Evolutionary conservation across 2,888 invertebrate species (phyloP).

Genomic region (Acrocyrtus sp.): DNA sequence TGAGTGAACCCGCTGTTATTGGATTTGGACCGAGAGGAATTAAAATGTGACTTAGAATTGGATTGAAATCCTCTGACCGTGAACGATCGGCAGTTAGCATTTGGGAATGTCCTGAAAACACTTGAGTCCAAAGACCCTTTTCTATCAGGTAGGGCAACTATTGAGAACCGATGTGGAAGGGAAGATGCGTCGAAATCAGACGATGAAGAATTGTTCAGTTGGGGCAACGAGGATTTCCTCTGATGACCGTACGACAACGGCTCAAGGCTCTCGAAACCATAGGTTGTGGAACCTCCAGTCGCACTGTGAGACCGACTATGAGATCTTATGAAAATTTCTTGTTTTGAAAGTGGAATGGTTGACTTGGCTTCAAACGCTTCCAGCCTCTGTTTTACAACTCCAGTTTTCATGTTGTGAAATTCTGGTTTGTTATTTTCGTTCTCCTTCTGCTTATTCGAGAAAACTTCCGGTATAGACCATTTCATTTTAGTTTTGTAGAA

Average conservation of each 20-base stretch:
- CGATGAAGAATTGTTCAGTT: slow-evolving; percentile 47
- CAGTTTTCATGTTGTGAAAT: slow-evolving; percentile 67
- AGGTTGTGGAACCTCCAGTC: slow-evolving; percentile 52
- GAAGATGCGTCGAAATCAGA: slow-evolving; percentile 50
- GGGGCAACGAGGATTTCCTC: slow-evolving; percentile 62
- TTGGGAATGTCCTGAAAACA: slow-evolving; percentile 58
- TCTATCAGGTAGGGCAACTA: slow-evolving; percentile 53
- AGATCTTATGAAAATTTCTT: slow-evolving; percentile 53
- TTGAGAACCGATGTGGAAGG: slow-evolving; percentile 50
- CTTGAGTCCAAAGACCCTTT: slow-evolving; percentile 62
- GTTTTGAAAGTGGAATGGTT: slow-evolving; percentile 53
- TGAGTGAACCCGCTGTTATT: slow-evolving; percentile 45
- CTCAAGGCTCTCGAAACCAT: slow-evolving; percentile 47
- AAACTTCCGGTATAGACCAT: slow-evolving; percentile 46
- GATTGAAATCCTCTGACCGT: slow-evolving; percentile 61
- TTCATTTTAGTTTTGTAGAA: slow-evolving; percentile 44
- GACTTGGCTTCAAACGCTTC: slow-evolving; percentile 88
- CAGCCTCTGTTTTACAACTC: slow-evolving; percentile 86
- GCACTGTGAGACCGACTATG: slow-evolving; percentile 63
- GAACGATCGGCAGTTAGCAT: slow-evolving; percentile 54
- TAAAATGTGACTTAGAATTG: slow-evolving; percentile 54
- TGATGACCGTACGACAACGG: slow-evolving; percentile 54
- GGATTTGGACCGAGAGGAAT: slow-evolving; percentile 46
- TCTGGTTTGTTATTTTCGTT: slow-evolving; percentile 38
- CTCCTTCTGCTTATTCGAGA: slow-evolving; percentile 28